These are phyloP conservation scores for Montipora efflorescens DNA, from an alignment of 64 coral and sea anemone species.

Conservation along the genomic window DNA sequence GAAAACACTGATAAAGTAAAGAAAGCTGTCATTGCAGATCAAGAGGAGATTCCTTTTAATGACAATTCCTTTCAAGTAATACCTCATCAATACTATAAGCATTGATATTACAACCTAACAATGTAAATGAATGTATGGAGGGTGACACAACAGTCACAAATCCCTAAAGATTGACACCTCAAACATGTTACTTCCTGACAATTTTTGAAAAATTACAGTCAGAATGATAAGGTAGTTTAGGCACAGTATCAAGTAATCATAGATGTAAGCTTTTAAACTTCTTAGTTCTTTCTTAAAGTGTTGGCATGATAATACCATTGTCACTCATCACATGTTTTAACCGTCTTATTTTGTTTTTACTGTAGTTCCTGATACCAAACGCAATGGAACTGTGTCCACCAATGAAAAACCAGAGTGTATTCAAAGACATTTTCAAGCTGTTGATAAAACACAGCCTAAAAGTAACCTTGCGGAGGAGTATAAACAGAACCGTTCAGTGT, in stretches of 20 bases:
- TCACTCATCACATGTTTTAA: neutral
- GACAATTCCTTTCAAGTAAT: too few species aligned
- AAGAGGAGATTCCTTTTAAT: too few species aligned
- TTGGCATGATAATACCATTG: neutral
- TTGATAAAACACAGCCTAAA: neutral
- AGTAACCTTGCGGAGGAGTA: neutral
- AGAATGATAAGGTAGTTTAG: too few species aligned
- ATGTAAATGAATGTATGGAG: too few species aligned
- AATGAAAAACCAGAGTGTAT: neutral
- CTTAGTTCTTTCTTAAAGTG: neutral
- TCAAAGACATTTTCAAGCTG: neutral
- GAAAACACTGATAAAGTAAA: neutral
- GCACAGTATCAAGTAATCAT: too few species aligned
- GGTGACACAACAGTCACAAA: too few species aligned
- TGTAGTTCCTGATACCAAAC: neutral
- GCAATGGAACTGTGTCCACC: neutral
- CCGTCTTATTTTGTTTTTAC: neutral
- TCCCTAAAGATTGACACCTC: too few species aligned
- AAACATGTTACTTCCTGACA: too few species aligned
- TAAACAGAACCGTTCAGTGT: neutral
- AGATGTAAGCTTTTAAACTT: too few species aligned
- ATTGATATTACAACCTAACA: too few species aligned
- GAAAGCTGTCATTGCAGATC: neutral
- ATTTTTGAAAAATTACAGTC: too few species aligned
- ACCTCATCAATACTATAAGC: too few species aligned